These are phyloP conservation scores for Molossus alvarezi DNA, from an alignment of 2,797 vertebrate genomes.

Conservation along the genomic window DNA sequence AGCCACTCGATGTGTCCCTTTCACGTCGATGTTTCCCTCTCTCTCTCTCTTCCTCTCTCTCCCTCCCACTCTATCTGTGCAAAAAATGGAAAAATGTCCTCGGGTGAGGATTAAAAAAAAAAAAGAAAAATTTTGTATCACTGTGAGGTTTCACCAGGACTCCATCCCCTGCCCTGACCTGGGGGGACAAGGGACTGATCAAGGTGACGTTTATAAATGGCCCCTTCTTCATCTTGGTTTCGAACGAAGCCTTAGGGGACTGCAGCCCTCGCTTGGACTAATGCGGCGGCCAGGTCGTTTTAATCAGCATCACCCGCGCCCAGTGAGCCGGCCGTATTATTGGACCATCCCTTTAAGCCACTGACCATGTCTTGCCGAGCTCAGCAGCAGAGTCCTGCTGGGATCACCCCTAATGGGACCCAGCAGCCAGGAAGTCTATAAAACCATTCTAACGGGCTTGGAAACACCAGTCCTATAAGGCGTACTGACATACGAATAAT, in stretches of 20 bases:
- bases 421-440: conserved; percentile 39
- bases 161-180: background rate
- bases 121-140: background rate
- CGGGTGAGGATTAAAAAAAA: too few relatives aligned
- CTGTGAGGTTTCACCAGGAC: background rate
- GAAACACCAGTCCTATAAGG: conserved; percentile 58
- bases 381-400: conserved; percentile 54
- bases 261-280: background rate
- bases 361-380: conserved; percentile 25
- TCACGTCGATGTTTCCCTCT: background rate
- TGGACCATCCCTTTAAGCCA: conserved; percentile 26
- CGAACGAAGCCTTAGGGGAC: conserved; percentile 33
- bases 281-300: conserved; percentile 21
- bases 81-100: too few relatives aligned
- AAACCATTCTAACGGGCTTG: conserved; percentile 63
- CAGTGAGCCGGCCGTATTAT: background rate
- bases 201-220: conserved; percentile 56
- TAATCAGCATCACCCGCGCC: conserved; percentile 28
- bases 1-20: background rate
- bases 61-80: background rate
- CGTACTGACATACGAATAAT: conserved; percentile 71
- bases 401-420: conserved; percentile 65
- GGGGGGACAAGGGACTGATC: conserved; percentile 20
- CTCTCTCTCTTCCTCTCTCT: background rate
- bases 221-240: conserved; percentile 44